These are phyloP conservation scores for Drosophila melanogaster DNA, from an alignment of 1,140 invertebrate species.

Conservation along the genomic window DNA sequence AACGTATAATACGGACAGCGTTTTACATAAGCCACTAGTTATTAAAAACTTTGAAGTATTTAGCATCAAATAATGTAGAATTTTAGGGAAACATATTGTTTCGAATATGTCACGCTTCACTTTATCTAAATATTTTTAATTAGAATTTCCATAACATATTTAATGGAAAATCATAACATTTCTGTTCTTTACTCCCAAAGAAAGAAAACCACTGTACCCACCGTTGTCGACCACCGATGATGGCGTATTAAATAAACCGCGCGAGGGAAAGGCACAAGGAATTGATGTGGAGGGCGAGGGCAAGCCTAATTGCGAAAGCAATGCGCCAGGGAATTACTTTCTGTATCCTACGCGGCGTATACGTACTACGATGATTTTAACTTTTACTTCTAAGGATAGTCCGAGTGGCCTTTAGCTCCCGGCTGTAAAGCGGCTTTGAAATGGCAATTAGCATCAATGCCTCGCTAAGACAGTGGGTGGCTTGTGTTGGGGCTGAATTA, in stretches of 20 bases:
- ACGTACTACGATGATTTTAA: constrained; percentile 54
- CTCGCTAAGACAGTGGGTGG: constrained; percentile 43
- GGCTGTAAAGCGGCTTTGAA: constrained; percentile 68
- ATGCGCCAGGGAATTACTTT: constrained; percentile 73
- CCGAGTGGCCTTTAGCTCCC: background rate
- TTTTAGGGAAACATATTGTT: too few species aligned
- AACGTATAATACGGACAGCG: too few species aligned
- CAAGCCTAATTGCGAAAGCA: constrained; percentile 78
- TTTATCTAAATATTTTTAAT: too few species aligned
- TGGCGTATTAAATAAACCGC: constrained; percentile 54
- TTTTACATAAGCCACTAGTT: too few species aligned
- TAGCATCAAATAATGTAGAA: too few species aligned
- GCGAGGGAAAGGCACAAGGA: constrained; percentile 3
- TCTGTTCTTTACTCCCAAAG: too few species aligned
- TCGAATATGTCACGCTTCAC: too few species aligned
- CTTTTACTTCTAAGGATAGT: constrained; percentile 40
- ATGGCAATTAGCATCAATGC: constrained; percentile 67
- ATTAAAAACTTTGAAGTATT: too few species aligned
- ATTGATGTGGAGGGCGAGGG: background rate
- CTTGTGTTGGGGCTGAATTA: constrained; percentile 67
- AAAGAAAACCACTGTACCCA: constrained; percentile 2
- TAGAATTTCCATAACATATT: too few species aligned
- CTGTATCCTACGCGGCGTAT: constrained; percentile 31
- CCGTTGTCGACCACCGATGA: constrained; percentile 19
- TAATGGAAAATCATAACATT: too few species aligned